These are phyloP conservation scores for Hermetia illucens DNA, from an alignment of 1,140 invertebrate genomes.

Conservation along the genomic window DNA sequence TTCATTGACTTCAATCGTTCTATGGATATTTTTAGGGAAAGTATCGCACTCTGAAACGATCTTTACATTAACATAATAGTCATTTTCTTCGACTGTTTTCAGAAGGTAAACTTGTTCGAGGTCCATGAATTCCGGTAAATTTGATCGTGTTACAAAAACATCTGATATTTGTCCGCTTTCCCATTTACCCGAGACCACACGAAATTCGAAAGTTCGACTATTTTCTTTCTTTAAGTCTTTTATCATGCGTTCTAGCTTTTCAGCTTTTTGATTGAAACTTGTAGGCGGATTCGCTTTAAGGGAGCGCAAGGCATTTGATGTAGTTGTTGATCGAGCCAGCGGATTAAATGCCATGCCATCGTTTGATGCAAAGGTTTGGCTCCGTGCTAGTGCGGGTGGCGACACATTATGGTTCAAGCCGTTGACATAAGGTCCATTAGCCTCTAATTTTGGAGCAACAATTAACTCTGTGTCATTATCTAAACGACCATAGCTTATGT, in stretches of 20 bases:
- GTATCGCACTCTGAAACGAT: slow-evolving; percentile 10
- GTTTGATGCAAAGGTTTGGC: too few species aligned
- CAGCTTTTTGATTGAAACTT: slow-evolving; percentile 6
- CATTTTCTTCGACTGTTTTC: slow-evolving; percentile 18
- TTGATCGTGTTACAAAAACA: slow-evolving; percentile 19
- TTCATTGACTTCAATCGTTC: slow-evolving; percentile 22
- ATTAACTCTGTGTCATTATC: slow-evolving; percentile 26
- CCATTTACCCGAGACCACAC: slow-evolving; percentile 22
- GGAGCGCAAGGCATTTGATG: too few species aligned
- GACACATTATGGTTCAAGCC: too few species aligned
- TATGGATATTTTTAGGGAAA: slow-evolving; percentile 19
- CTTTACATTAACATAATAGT: slow-evolving; percentile 26
- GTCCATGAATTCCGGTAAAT: slow-evolving; percentile 24
- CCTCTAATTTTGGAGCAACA: slow-evolving; percentile 22
- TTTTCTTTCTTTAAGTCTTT: slow-evolving; percentile 21
- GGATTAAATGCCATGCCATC: too few species aligned
- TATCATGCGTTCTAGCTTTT: slow-evolving; percentile 23
- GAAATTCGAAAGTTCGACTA: slow-evolving; percentile 20
- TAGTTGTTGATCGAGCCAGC: too few species aligned
- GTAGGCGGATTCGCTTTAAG: neutral
- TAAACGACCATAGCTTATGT: slow-evolving; percentile 20
- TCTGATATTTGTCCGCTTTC: slow-evolving; percentile 24
- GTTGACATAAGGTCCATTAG: too few species aligned
- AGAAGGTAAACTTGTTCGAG: slow-evolving; percentile 21
- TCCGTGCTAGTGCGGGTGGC: too few species aligned